Percentiles rank a stretch among this genome's conserved stretches.
Conservation (phyloP, 2,888 invertebrate species). For the Diogma glabrata region DNA sequence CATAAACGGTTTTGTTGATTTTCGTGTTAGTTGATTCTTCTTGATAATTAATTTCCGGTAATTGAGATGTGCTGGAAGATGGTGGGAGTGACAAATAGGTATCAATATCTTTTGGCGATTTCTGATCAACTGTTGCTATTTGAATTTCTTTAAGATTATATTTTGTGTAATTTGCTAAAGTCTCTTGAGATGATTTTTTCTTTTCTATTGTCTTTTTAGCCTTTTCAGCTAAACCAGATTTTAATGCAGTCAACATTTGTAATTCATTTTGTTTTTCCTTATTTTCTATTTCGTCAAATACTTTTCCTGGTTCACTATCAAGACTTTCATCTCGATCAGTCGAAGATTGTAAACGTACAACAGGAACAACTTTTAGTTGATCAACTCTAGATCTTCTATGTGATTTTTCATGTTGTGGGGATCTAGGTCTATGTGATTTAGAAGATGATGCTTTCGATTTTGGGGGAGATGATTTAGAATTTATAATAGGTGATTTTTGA, state of each 20-base stretch:
- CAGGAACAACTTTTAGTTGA: slow-evolving; percentile 28
- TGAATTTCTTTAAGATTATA: slow-evolving; percentile 7
- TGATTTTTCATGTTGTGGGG: slow-evolving; percentile 8
- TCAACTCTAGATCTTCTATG: slow-evolving; percentile 17
- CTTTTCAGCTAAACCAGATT: slow-evolving; percentile 54
- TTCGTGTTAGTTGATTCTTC: background rate
- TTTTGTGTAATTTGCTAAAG: background rate
- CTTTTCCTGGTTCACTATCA: slow-evolving; percentile 17
- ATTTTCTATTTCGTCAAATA: slow-evolving; percentile 17
- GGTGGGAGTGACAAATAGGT: background rate
- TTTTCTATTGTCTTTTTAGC: slow-evolving; percentile 57
- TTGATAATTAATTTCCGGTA: no score
- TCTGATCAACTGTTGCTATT: slow-evolving; percentile 3
- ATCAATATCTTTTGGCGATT: background rate
- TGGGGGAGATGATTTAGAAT: slow-evolving; percentile 11
- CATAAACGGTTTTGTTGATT: no score
- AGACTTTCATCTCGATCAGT: slow-evolving; percentile 47
- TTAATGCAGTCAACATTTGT: slow-evolving; percentile 51
- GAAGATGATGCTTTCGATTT: slow-evolving; percentile 13
- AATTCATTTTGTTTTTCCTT: slow-evolving; percentile 48
- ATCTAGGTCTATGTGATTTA: slow-evolving; percentile 16
- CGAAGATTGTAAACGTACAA: slow-evolving; percentile 47
- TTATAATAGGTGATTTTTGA: slow-evolving; percentile 14
- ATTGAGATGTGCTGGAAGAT: background rate
- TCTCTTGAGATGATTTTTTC: slow-evolving; percentile 23